phyloP scores from a whole-genome alignment of 2,888 invertebrate genomes.

The Eristalinus sepulchralis region DNA sequence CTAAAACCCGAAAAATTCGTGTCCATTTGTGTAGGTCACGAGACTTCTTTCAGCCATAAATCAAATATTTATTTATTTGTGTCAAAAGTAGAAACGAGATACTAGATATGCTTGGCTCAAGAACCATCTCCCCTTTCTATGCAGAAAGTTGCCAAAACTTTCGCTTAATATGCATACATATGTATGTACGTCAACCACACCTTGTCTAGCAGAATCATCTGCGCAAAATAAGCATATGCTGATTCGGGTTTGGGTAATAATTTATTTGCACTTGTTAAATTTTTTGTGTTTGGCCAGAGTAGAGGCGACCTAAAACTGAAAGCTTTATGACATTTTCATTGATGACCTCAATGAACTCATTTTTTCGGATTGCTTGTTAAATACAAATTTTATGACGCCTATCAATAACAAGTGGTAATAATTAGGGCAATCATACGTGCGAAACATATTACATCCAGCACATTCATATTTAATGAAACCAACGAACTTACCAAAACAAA shows the following conservation, averaged over 20 bases:
- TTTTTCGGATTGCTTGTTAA: neutral
- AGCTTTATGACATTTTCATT: neutral
- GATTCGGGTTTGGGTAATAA: conserved; percentile 10
- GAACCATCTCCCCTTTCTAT: neutral
- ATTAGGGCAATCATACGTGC: too few species aligned
- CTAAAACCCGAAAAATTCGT: too few species aligned
- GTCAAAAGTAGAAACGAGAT: neutral
- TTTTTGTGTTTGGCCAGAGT: neutral
- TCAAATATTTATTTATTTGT: neutral
- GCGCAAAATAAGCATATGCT: neutral
- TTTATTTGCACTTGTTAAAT: conserved; percentile 13
- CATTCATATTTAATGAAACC: neutral
- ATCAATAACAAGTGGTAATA: too few species aligned
- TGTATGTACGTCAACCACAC: conserved; percentile 9
- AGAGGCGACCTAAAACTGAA: neutral
- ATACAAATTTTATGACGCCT: too few species aligned
- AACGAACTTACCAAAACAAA: neutral
- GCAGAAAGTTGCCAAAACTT: conserved; percentile 7
- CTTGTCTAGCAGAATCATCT: neutral
- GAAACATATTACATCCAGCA: neutral
- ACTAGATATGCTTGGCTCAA: neutral
- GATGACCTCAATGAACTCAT: neutral
- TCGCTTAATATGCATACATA: conserved; percentile 4
- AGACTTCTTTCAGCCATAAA: neutral
- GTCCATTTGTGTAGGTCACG: too few species aligned